Base-by-base conservation (phyloP, 2,797 vertebrate genomes). In the Apogon talboti region DNA sequence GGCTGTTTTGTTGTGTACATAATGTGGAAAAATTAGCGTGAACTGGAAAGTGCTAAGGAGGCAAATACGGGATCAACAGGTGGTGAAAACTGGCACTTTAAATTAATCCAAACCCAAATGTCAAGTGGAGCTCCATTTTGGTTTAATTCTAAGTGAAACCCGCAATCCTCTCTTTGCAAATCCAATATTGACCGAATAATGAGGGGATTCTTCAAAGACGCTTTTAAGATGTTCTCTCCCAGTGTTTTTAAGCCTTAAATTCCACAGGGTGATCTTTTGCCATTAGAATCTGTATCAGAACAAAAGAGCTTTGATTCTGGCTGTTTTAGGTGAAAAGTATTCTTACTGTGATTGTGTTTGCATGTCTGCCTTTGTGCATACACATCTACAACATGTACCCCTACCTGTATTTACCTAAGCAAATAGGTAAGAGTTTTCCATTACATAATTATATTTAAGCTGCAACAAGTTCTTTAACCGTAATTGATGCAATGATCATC, bases 241-340 rank as follows among this genome's bases (percentile, higher is more conserved):
- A n/a, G n/a, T n/a, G n/a, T n/a, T 28, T 56, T 33, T 56, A 28
- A 28, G 56, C 28, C n/a, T 57, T 37, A 54, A 74, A 66, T 61
- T 71, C 61, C 66, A 11, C 41, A 37, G 18, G 14, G 56, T 55
- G 40, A 8, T 28, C 12, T 16, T 44, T 38, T 16, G 11, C 35
- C 10, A n/a, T 19, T 63, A 30, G 13, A 11, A 10, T 56, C 21
- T 63, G 65, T 76, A 58, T 43, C 16, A 6, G 6, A 7, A 45
- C 52, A 53, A 62, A 52, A 16, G 10, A 49, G 19, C 28, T 90
- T 92, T 88, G 79, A 85, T 91, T 82, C 91, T 93, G 90, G 92
- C 89, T 91, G 88, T 92, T 94, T 19, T 35, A 50, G 16, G 30
- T 15, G 24, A 35, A 35, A 35, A 30, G 50, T 92, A 92, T 88